Conservation (phyloP, 2,888 invertebrate genomes). For the Augiades crinisus region DNA sequence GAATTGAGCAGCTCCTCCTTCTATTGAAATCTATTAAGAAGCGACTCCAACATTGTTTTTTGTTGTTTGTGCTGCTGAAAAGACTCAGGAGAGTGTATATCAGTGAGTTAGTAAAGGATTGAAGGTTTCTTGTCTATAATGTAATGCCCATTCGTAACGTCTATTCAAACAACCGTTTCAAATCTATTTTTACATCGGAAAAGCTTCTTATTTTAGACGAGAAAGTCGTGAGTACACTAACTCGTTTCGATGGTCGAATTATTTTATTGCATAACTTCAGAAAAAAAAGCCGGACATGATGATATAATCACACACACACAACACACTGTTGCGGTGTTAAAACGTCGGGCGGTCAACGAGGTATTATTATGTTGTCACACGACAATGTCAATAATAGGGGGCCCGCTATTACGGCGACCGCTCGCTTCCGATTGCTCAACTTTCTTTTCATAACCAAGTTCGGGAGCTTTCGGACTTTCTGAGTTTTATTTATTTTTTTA, state of each 20-base stretch:
- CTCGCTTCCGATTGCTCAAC: slow-evolving; percentile 28
- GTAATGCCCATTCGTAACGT: no score
- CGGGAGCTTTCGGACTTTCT: slow-evolving; percentile 10
- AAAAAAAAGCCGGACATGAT: background rate
- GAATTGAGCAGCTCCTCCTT: no score
- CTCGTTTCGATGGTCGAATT: background rate
- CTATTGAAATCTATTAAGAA: no score
- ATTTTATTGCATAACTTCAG: background rate
- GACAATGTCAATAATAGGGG: slow-evolving; percentile 33
- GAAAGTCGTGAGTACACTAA: background rate
- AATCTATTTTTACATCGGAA: no score
- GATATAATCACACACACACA: slow-evolving; percentile 12
- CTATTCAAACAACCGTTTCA: no score
- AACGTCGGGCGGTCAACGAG: slow-evolving; percentile 20
- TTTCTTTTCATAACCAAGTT: slow-evolving; percentile 18
- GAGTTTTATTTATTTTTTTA: background rate
- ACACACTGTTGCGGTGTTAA: slow-evolving; percentile 1
- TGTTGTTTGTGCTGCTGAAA: no score
- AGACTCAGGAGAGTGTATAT: no score
- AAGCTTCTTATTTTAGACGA: no score
- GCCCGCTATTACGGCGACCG: slow-evolving; percentile 29
- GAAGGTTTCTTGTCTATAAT: no score
- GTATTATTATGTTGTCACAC: slow-evolving; percentile 40
- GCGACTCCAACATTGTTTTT: no score
- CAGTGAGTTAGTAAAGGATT: no score